phyloP scores from a whole-genome alignment of 2,113 vertebrate genomes.

The Cisticola juncidis region DNA sequence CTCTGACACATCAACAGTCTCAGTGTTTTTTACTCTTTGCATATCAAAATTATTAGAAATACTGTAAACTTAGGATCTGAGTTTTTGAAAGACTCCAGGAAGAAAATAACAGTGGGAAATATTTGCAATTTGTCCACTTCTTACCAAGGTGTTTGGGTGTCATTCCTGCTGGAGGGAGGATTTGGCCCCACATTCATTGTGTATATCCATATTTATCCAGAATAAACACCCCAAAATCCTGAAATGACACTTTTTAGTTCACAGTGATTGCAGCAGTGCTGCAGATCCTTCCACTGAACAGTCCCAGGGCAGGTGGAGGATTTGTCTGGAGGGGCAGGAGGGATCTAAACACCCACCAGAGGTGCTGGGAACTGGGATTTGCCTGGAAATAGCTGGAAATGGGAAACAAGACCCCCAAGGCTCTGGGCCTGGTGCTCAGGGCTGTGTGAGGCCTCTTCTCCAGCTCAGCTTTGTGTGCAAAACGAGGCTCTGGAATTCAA shows the following conservation, averaged over 20 bases:
- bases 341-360: neutral
- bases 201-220: neutral
- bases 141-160: accelerated
- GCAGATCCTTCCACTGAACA: neutral
- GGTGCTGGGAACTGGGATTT: slow-evolving; percentile 23
- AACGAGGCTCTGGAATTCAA: slow-evolving; percentile 18
- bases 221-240: neutral
- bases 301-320: neutral
- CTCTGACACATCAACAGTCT: neutral
- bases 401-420: neutral
- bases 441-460: neutral
- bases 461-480: neutral
- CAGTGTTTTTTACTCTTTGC: neutral
- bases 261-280: neutral
- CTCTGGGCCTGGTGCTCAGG: neutral
- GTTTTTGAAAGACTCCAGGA: neutral
- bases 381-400: neutral
- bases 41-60: neutral
- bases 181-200: accelerated
- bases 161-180: neutral
- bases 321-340: neutral
- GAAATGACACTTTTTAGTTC: neutral
- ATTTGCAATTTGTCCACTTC: neutral
- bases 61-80: neutral
- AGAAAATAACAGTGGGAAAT: neutral